Evolutionary conservation across 2,113 vertebrate genomes (phyloP), one percentile per base, ranked within the genome.

Genomic region (Hippocampus comes): DNA sequence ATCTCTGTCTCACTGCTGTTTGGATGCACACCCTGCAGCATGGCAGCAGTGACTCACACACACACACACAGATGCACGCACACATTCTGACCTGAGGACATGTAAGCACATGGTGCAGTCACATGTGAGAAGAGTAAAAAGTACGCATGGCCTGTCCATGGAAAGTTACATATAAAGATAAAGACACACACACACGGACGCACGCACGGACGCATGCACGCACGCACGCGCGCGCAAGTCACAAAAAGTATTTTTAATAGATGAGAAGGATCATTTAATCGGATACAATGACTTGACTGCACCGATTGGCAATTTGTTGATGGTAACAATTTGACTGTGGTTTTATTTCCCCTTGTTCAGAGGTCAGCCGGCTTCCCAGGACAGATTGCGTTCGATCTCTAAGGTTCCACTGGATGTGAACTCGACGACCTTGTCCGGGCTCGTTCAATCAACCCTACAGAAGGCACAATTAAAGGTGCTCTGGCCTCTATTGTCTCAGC

Each of bases 1-100:
- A 85, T 89, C 87, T 81, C 82, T 84, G 83, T 84, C 78, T 84
- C 69, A 48, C 75, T 87, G 81, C 83, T 84, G 76, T 78, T 75
- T 46, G 66, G 73, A 79, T 82, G 77, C 76, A 66, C 74, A 74
- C 83, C 82, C 83, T 68, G 84, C 83, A 86, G 81, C 72, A 72
- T 12, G 11, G 76, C 70, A 75, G 77, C 66, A 72, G 68, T 83
- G 80, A 89, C 75, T 78, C 82, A 84, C 76, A 20, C n/a, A 56
- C 75, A 75, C 61, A 70, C 68, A 69, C 30, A 71, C 68, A 69
- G 67, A 67, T 6, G 5, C 34, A 38, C 34, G 5, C 64, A 77
- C 63, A 65, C 55, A 59, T 12, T 46, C 61, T 72, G 30, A 51
- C 78, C 82, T 70, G 78, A 79, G 74, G 77, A 78, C 56, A 77